Percentiles rank a stretch among this genome's conserved stretches.
Evolutionary conservation across 1,140 invertebrate species (phyloP).

Genomic region (Lepidurus apus): DNA sequence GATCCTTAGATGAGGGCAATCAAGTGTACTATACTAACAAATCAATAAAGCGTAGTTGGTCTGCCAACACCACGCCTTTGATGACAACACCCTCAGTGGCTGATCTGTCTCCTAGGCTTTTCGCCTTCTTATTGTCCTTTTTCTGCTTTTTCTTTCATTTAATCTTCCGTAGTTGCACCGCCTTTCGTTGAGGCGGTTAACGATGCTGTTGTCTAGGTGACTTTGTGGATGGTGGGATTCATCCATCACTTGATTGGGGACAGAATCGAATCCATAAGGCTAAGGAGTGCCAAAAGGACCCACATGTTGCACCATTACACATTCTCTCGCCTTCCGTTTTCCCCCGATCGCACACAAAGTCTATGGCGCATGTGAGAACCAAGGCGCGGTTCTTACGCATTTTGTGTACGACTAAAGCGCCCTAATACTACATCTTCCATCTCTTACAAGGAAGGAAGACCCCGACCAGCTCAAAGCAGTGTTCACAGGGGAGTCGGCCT

Average conservation of each 20-base stretch:
- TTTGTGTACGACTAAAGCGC: background rate
- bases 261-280: slow-evolving; percentile 18
- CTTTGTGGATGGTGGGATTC: background rate
- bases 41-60: background rate
- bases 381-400: slow-evolving; percentile 8
- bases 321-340: background rate
- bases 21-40: slow-evolving; percentile 1
- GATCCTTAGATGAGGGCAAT: background rate
- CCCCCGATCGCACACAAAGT: background rate
- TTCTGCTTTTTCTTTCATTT: background rate
- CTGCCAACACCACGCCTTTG: background rate
- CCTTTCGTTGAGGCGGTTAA: background rate
- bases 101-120: background rate
- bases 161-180: background rate
- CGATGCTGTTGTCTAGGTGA: slow-evolving; percentile 7
- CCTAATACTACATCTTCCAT: background rate
- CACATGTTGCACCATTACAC: slow-evolving; percentile 21
- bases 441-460: slow-evolving; percentile 1
- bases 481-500: background rate
- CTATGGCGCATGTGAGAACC: slow-evolving; percentile 2
- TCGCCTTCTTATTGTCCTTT: background rate
- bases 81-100: background rate
- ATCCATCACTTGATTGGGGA: slow-evolving; percentile 21
- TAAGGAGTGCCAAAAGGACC: slow-evolving; percentile 5
- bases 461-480: background rate